Evolutionary conservation across 2,888 invertebrate genomes (phyloP), one percentile per base, ranked within the genome.

Genomic region (Seira sanloemensis): DNA sequence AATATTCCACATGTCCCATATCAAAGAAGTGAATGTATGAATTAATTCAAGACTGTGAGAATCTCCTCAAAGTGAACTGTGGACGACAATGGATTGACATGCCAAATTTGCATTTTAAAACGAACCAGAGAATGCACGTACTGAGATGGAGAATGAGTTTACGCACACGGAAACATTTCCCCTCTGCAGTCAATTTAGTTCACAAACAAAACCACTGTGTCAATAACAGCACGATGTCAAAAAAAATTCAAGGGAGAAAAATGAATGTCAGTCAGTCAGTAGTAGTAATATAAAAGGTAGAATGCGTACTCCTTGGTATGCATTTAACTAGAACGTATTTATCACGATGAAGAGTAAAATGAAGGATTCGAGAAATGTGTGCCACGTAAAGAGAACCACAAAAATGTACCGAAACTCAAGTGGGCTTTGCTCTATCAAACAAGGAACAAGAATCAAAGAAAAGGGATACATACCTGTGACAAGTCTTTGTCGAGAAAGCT

Each of bases 201-300:
- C 71, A 82, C 25, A 76, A 54, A 1, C 46, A 65, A 58, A 24
- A 18, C 12, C 37, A 37, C 12, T 37, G 37, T 37, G 5, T 12
- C 12, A 37, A 37, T 37, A 37, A 37, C 37, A 37, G 37, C 37
- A 37, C 37, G 37, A 37, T n/a, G n/a, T n/a, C n/a, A 37, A 37
- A 37, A 37, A 37, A 37, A 37, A 50, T 58, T 67, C 75, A 75
- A 69, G 69, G 62, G 9, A 9, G 54, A 24, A 25, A 71, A 73
- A 72, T 65, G 26, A 75, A 75, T 72, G 71, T 82, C 76, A 82
- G 66, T 82, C 82, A 75, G 81, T 75, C 81, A 81, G 81, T 75
- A 75, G 77, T 67, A 24, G 5, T 1, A 12, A 2, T 12, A 18
- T 4, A 37, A 12, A 37, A 37, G 37, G 12, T 37, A 12, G 12